Base-by-base conservation (phyloP, 2,797 vertebrate genomes). In the Epinephelus malabaricus region DNA sequence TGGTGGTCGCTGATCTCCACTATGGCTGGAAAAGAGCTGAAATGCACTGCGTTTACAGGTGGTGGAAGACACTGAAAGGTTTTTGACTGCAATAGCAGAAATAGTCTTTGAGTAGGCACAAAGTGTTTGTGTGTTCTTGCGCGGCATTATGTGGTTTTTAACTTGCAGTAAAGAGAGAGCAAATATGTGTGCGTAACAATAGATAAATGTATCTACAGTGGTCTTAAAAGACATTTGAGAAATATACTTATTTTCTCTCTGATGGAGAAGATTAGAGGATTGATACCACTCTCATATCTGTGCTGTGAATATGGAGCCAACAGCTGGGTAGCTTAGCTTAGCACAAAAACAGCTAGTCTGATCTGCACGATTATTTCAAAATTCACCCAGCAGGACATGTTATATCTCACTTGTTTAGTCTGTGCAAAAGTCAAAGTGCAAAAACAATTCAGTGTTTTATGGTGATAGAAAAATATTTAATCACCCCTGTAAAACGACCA, bases 1-100 rank as follows among this genome's bases (percentile, higher is more conserved):
- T 82, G 86, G 82, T 82, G 83, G 77, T 73, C 58, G 18, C 47
- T n/a, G 50, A 78, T 79, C 68, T 81, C n/a, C 50, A 19, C 50
- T 66, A 15, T 18, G 23, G 50, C 61, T 17, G 61, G 51, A 40
- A 54, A 81, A 34, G 50, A 19, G 18, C 25, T 38, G 73, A 72
- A 79, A 80, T 75, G 61, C 53, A 51, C 43, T 2, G 3, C 14
- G 5, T 76, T 61, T 74, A 25, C 23, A 54, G 58, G 46, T 69
- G 55, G 43, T 21, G 46, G 30, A 75, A 79, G 62, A 84, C 75
- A 68, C 40, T 59, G 60, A 14, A 81, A 62, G 43, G 18, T 65
- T 45, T 61, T 79, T 17, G 8, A 55, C 64, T 54, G 63, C 34
- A 55, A 23, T 47, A 47, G 46, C 30, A 17, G 30, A 67, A 69